Base-by-base conservation (phyloP, 2,888 invertebrate species). In the Steinernema carpocapsae region DNA sequence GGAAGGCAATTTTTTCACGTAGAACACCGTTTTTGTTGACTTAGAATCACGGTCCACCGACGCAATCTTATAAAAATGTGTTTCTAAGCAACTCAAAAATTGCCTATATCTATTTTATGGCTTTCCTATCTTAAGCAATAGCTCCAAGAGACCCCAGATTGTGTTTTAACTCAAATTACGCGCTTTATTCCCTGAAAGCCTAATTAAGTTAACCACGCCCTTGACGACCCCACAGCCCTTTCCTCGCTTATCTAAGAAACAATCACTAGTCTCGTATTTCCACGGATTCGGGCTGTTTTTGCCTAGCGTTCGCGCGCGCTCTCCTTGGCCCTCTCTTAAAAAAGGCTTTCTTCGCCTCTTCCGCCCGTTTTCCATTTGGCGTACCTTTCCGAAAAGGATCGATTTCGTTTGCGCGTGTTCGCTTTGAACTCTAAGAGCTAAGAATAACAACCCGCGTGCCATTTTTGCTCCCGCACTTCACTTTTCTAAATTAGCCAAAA, bases 371-470 rank as follows among this genome's bases (percentile, higher is more conserved):
- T 64, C 64, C 64, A 22, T 26, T 19, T 64, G 64, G 29, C 64
- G 64, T 64, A 64, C 64, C 64, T 64, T 64, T 64, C 64, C 64
- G 64, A 29, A 64, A 29, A 26, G 24, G 64, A 64, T 64, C 64
- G 64, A 64, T 64, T 64, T 64, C 64, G 32, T 32, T 29, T 12
- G 64, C 64, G 64, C 64, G 64, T 64, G 64, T 64, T 37, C 64
- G 37, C 37, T 3, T 37, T n/a, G n/a, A n/a, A 10, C 32, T 64
- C 64, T 4, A 1, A 22, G 64, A 7, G 19, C n/a, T 17, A 48
- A 19, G 48, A 22, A 64, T 52, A 64, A 64, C 64, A 64, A 64
- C 32, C 64, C 37, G 37, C 3, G 10, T 6, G 37, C 10, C 3
- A 10, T 37, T 37, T 37, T 37, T 37, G 37, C n/a, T n/a, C n/a